These are phyloP conservation scores for Synodontis membranacea DNA, from an alignment of 2,113 vertebrate genomes.

Conservation along the genomic window DNA sequence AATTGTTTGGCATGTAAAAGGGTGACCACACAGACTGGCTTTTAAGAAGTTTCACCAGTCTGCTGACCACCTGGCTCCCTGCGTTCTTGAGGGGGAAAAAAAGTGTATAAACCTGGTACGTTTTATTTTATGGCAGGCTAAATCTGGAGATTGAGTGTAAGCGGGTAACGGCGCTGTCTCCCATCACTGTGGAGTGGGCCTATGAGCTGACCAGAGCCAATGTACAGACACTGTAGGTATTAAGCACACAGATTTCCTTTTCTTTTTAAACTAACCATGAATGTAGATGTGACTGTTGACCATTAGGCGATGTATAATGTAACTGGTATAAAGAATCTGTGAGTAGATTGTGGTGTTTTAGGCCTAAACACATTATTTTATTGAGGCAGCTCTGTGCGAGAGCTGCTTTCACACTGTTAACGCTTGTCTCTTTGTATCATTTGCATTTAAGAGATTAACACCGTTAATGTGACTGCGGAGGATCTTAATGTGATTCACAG, in stretches of 20 bases:
- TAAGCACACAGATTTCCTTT: conserved; percentile 10
- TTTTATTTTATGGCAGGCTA: conserved; percentile 67
- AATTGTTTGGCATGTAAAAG: not conserved
- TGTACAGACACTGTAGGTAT: conserved; percentile 90
- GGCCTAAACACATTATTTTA: not conserved
- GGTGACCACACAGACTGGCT: not conserved
- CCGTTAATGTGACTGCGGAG: not conserved
- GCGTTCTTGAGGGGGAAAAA: not conserved
- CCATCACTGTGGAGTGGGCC: conserved; percentile 87
- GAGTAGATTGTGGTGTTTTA: not conserved
- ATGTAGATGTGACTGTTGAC: not conserved
- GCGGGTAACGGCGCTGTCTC: conserved; percentile 80
- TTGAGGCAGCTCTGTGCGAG: not conserved
- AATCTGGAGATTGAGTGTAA: conserved; percentile 90
- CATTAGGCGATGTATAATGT: not conserved
- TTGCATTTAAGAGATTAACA: not conserved
- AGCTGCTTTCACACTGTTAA: not conserved
- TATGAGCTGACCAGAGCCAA: conserved; percentile 93
- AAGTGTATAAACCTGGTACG: not conserved
- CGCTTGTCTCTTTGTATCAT: not conserved
- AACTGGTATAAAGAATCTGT: not conserved
- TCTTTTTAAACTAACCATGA: not conserved
- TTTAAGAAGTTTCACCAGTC: not conserved
- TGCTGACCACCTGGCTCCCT: not conserved
- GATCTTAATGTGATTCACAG: not conserved